Evolutionary conservation across 1,140 invertebrate genomes (phyloP).

Genomic region (Drosophila murphyi): DNA sequence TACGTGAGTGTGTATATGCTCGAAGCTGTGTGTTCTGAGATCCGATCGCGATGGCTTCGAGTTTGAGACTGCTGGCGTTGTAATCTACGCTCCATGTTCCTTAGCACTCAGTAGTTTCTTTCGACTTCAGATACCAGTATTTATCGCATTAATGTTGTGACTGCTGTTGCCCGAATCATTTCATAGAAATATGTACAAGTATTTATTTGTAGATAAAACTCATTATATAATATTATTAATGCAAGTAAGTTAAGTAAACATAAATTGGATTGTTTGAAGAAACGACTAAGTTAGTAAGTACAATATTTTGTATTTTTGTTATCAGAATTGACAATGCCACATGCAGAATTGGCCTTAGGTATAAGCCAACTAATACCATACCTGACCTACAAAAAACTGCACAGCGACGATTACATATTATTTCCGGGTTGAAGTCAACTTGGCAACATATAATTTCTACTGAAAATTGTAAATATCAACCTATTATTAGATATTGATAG

Average conservation of each 20-base stretch:
- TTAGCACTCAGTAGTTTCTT: background rate
- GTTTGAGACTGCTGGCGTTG: constrained; percentile 1
- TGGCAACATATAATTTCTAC: too few species aligned
- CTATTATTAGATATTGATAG: too few species aligned
- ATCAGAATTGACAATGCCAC: background rate
- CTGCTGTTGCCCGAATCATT: background rate
- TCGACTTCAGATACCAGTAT: background rate
- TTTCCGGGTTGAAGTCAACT: too few species aligned
- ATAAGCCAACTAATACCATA: too few species aligned
- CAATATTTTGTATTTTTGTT: too few species aligned
- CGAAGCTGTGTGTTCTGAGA: background rate
- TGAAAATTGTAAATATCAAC: too few species aligned
- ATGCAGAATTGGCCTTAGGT: background rate
- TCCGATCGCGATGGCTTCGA: background rate
- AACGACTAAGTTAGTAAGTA: too few species aligned
- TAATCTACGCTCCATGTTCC: constrained; percentile 1
- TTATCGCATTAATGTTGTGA: background rate
- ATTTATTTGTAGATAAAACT: background rate
- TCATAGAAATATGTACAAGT: background rate
- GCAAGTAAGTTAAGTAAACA: background rate
- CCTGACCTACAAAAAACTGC: too few species aligned
- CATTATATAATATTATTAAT: too few species aligned
- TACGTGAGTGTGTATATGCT: background rate
- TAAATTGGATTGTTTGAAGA: too few species aligned
- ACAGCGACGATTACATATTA: too few species aligned